Conservation (phyloP, 2,888 invertebrate genomes). For the Orgyia antiqua region DNA sequence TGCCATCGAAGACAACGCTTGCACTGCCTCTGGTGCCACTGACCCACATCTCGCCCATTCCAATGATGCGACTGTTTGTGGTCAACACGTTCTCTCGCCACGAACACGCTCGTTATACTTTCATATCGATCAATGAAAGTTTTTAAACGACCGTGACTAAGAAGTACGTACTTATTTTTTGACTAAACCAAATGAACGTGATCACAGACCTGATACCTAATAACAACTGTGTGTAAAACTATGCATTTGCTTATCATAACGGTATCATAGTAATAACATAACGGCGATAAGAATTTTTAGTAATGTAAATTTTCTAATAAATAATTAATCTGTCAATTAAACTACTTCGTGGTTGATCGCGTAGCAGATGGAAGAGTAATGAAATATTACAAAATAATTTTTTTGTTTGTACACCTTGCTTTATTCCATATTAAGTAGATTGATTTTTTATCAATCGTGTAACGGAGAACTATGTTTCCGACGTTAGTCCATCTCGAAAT, state of each 20-base stretch:
- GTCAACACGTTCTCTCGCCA: slow-evolving; percentile 52
- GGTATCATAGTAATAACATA: too few relatives aligned
- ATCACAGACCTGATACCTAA: slow-evolving; percentile 3
- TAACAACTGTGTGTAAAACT: too few relatives aligned
- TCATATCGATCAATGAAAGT: slow-evolving; percentile 70
- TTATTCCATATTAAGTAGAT: too few relatives aligned
- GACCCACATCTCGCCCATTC: slow-evolving; percentile 65
- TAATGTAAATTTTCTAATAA: too few relatives aligned
- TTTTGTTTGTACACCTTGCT: too few relatives aligned
- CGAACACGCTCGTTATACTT: slow-evolving; percentile 71
- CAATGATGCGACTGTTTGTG: slow-evolving; percentile 66
- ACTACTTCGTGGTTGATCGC: too few relatives aligned
- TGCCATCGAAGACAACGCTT: slow-evolving; percentile 24
- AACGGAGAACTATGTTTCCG: slow-evolving; percentile 25
- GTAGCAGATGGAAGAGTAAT: too few relatives aligned
- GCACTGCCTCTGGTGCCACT: slow-evolving; percentile 58
- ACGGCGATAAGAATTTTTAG: too few relatives aligned
- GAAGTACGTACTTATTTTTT: slow-evolving; percentile 33
- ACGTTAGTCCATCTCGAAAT: slow-evolving; percentile 40
- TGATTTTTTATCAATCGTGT: slow-evolving; percentile 21
- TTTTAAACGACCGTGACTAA: slow-evolving; percentile 41
- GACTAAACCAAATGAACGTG: slow-evolving; percentile 17
- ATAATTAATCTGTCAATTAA: too few relatives aligned
- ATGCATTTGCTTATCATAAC: too few relatives aligned
- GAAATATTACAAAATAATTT: too few relatives aligned